Evolutionary conservation across 1,140 invertebrate species (phyloP), one percentile per base, ranked within the genome.

Genomic region (Nasonia longicornis): DNA sequence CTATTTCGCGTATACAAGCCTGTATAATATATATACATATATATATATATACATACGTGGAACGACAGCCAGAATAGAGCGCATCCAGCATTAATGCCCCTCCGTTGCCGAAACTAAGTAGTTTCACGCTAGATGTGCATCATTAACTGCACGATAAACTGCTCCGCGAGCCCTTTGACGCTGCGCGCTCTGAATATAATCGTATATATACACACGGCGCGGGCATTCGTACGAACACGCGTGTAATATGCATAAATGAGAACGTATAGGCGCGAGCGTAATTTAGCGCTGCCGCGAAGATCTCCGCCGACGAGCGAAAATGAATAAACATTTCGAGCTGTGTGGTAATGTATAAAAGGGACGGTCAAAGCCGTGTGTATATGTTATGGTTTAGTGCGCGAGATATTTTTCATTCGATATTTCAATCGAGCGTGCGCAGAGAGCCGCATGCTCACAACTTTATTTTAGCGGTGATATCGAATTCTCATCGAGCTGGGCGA

Each of bases 91-190:
- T 58, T 58, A 58, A 58, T 58, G 16, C 0, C 10, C 66, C 66
- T 67, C 22, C 72, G 69, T 82, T 77, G 80, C 48, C 69, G 52
- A 81, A 20, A 76, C 63, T 80, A 84, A 86, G 76, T 69, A 75
- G 80, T 45, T 64, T 29, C 42, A 45, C 63, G 52, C 31, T 82
- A 81, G 67, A 26, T 79, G 73, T 71, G 73, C 69, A 73, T 80
- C 83, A 81, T 81, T 86, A 84, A 83, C 67, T 70, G 71, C 66
- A 31, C 14, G 16, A n/a, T 67, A 31, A 67, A 67, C 66, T 29
- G 10, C 26, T 67, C 14, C 66, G 14, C 14, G 52, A 58, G 22
- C 66, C 22, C 66, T 67, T 67, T 67, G 66, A 67, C 66, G 11
- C 10, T 67, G 16, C 26, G 16, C 12, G 64, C 52, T 20, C 4